These are phyloP conservation scores for Ceryle rudis DNA, from an alignment of 2,797 vertebrate genomes.

Conservation along the genomic window DNA sequence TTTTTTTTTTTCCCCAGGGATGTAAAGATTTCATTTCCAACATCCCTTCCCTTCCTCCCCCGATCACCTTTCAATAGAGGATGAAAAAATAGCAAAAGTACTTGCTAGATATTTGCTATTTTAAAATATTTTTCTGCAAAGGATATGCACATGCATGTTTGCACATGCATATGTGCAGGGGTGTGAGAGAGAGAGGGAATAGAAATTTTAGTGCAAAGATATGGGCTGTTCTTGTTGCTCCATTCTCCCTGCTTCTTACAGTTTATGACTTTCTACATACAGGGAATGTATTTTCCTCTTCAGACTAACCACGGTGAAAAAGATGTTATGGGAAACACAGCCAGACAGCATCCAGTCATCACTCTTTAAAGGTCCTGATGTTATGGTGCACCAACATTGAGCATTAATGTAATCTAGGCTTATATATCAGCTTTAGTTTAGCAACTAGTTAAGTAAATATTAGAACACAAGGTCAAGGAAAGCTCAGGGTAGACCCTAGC, in stretches of 20 bases:
- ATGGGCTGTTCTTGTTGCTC: neutral
- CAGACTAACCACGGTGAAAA: neutral
- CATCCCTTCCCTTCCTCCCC: neutral
- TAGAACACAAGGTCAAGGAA: neutral
- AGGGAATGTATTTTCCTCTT: neutral
- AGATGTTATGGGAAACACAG: neutral
- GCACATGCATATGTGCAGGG: fast-evolving
- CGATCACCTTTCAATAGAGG: neutral
- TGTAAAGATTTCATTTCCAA: neutral
- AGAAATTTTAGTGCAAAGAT: neutral
- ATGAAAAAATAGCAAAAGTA: neutral
- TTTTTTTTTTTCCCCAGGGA: neutral
- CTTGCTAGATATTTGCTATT: neutral
- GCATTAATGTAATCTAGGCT: neutral
- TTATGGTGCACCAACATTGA: neutral
- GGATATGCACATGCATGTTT: fast-evolving
- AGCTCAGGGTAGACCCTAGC: neutral
- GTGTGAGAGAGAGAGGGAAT: neutral
- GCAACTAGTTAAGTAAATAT: neutral
- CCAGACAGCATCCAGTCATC: neutral
- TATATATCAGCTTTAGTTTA: neutral
- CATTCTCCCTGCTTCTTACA: neutral
- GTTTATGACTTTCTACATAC: neutral
- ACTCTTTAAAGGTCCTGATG: neutral
- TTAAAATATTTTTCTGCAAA: neutral